Evolutionary conservation across 2,888 invertebrate species (phyloP).

Genomic region (Arge pagana): DNA sequence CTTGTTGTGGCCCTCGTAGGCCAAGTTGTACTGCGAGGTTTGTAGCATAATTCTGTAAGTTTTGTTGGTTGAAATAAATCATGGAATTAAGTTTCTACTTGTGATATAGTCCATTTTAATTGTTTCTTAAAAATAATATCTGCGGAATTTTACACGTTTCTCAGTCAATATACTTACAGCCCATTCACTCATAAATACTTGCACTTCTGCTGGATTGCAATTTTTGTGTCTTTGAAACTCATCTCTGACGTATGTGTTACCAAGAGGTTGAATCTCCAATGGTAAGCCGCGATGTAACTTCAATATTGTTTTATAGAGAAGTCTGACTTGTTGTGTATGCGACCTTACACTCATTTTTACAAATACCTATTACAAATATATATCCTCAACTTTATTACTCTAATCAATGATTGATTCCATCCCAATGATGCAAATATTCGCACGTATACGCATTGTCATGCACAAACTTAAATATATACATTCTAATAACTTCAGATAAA

Average conservation of each 20-base stretch:
- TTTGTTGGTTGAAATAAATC: too few species aligned
- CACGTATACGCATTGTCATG: too few species aligned
- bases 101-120: too few species aligned
- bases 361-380: background rate
- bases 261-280: slow-evolving; percentile 69
- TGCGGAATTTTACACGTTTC: background rate
- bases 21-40: slow-evolving; percentile 76
- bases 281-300: slow-evolving; percentile 80
- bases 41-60: slow-evolving; percentile 76
- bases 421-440: too few species aligned
- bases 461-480: too few species aligned
- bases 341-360: slow-evolving; percentile 29
- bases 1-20: slow-evolving; percentile 65
- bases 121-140: too few species aligned
- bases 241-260: slow-evolving; percentile 77
- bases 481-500: too few species aligned
- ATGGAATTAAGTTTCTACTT: too few species aligned
- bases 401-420: too few species aligned
- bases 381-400: too few species aligned
- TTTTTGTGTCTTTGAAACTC: slow-evolving; percentile 86
- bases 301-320: slow-evolving; percentile 79
- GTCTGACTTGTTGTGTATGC: slow-evolving; percentile 70
- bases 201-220: slow-evolving; percentile 71
- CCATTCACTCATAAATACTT: slow-evolving; percentile 87
- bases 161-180: slow-evolving; percentile 64